Evolutionary conservation across 2,888 invertebrate species (phyloP).

Genomic region (Ceratothoa steindachneri): DNA sequence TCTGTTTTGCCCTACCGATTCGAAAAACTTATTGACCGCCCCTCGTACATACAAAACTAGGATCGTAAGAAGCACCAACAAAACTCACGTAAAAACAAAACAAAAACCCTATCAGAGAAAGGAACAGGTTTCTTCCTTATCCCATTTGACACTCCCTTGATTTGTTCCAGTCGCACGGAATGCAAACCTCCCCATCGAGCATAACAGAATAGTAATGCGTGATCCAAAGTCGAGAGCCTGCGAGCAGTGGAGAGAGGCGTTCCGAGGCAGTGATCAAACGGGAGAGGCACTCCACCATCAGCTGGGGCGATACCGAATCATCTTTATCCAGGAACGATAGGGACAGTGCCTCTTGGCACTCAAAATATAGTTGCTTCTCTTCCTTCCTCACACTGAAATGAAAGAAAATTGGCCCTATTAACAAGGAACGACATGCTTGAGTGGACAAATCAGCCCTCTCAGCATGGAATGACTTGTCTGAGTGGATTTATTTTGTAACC

Average conservation of each 20-base stretch:
- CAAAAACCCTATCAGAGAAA: too few relatives aligned
- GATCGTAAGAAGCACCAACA: too few relatives aligned
- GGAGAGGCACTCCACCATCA: slow-evolving; percentile 81
- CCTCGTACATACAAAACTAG: too few relatives aligned
- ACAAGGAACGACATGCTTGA: too few relatives aligned
- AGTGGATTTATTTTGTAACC: too few relatives aligned
- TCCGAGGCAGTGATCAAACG: slow-evolving; percentile 58
- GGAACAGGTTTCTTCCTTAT: too few relatives aligned
- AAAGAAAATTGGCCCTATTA: neutral
- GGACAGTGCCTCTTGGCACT: slow-evolving; percentile 63
- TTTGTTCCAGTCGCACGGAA: slow-evolving; percentile 43
- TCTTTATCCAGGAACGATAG: slow-evolving; percentile 76
- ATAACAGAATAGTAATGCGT: slow-evolving; percentile 46
- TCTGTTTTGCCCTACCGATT: too few relatives aligned
- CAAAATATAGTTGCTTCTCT: slow-evolving; percentile 68
- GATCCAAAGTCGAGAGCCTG: slow-evolving; percentile 36
- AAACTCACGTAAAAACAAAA: too few relatives aligned
- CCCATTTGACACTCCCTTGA: neutral
- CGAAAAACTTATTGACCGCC: too few relatives aligned
- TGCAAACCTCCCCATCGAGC: slow-evolving; percentile 46
- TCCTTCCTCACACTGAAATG: slow-evolving; percentile 55
- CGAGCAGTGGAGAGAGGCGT: slow-evolving; percentile 36
- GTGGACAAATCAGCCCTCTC: too few relatives aligned
- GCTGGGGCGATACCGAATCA: slow-evolving; percentile 80
- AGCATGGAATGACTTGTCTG: too few relatives aligned